Evolutionary conservation across 2,797 vertebrate species (phyloP).

Genomic region (Notamacropus eugenii): DNA sequence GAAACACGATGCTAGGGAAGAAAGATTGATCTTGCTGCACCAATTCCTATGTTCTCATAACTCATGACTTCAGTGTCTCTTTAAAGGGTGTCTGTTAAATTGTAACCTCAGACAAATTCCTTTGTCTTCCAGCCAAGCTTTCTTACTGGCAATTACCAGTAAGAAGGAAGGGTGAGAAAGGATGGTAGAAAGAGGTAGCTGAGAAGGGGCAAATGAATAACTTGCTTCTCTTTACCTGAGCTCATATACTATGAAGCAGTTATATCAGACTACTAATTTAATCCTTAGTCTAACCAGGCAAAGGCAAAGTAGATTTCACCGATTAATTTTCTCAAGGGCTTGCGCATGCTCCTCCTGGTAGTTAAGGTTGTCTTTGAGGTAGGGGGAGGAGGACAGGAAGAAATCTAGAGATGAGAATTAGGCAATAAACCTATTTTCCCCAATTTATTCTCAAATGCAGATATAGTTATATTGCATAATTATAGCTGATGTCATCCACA

Average conservation of each 20-base stretch:
- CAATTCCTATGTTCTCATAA: neutral
- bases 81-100: neutral
- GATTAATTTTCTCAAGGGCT: neutral
- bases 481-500: neutral
- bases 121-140: neutral
- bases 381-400: neutral
- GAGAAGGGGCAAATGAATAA: neutral
- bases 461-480: neutral
- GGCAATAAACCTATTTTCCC: neutral
- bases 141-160: neutral
- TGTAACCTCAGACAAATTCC: neutral
- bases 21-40: neutral
- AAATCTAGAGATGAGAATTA: neutral
- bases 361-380: neutral
- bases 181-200: neutral
- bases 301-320: neutral
- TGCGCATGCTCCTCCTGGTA: neutral
- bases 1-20: neutral
- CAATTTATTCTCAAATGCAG: neutral
- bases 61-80: neutral
- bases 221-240: neutral
- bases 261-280: neutral
- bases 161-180: neutral
- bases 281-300: neutral
- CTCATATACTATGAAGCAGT: neutral